Percentiles rank a stretch among this genome's conserved stretches.
phyloP scores from a whole-genome alignment of 1,140 invertebrate genomes.

The Pomacea maculata region DNA sequence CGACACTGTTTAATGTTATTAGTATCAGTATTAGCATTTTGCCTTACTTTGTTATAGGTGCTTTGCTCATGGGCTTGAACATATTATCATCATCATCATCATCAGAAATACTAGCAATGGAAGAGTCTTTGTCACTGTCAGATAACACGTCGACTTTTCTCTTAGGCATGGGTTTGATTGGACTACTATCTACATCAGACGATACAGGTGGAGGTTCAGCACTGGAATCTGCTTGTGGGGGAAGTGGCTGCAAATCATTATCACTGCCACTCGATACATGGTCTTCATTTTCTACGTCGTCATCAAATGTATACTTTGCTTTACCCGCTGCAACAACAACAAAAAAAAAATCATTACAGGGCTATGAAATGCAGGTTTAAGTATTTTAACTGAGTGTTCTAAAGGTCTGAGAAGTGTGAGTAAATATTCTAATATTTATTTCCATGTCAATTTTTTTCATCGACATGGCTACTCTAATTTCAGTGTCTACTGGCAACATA shows the following conservation, averaged over 20 bases:
- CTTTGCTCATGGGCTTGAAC: constrained; percentile 11
- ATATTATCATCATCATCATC: constrained; percentile 16
- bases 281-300: constrained; percentile 32
- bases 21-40: too few relatives aligned
- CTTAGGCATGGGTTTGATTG: constrained; percentile 12
- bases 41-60: too few relatives aligned
- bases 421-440: too few relatives aligned
- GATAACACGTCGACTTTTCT: constrained; percentile 3
- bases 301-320: constrained; percentile 43
- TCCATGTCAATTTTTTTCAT: too few relatives aligned
- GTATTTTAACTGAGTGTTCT: too few relatives aligned
- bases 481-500: too few relatives aligned
- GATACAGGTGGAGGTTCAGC: constrained; percentile 10
- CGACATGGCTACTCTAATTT: too few relatives aligned
- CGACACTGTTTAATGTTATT: too few relatives aligned
- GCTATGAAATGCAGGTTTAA: too few relatives aligned
- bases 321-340: constrained; percentile 34
- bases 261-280: constrained; percentile 20
- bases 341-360: constrained; percentile 3
- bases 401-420: too few relatives aligned
- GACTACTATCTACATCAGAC: constrained; percentile 3
- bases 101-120: constrained; percentile 5
- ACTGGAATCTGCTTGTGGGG: neutral
- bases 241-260: constrained; percentile 7
- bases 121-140: constrained; percentile 15